Conservation (phyloP, 2,888 invertebrate genomes). For the Gari tellinella region DNA sequence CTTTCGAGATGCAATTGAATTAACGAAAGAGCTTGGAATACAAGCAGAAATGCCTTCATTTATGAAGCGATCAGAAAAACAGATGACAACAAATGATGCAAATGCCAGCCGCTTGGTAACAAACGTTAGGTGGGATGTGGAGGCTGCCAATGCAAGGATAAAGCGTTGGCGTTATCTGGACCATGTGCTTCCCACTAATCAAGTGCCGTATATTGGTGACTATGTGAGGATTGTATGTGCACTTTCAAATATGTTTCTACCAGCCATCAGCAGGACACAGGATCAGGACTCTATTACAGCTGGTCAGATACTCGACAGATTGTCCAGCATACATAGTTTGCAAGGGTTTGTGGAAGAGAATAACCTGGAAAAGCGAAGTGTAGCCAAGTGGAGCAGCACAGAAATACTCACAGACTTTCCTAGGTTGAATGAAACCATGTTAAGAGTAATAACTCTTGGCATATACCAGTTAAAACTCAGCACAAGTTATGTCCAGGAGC, state of each 20-base stretch:
- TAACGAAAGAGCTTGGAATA: too few relatives aligned
- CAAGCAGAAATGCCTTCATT: too few relatives aligned
- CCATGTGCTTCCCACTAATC: slow-evolving; percentile 35
- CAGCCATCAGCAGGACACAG: neutral
- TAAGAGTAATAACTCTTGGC: too few relatives aligned
- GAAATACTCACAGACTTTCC: slow-evolving; percentile 31
- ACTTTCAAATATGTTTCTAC: slow-evolving; percentile 28
- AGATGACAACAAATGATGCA: too few relatives aligned
- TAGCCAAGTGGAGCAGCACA: neutral
- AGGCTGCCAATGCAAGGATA: slow-evolving; percentile 45
- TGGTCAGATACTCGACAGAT: slow-evolving; percentile 5
- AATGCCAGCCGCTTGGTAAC: too few relatives aligned
- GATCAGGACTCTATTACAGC: slow-evolving; percentile 8
- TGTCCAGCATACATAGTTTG: neutral
- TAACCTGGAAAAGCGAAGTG: slow-evolving; percentile 9
- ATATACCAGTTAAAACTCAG: slow-evolving; percentile 46
- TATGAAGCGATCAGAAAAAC: too few relatives aligned
- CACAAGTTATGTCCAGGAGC: slow-evolving; percentile 37
- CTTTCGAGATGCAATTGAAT: too few relatives aligned
- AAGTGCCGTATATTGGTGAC: slow-evolving; percentile 48
- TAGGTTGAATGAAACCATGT: slow-evolving; percentile 18
- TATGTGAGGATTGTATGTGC: slow-evolving; percentile 48
- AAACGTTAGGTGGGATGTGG: slow-evolving; percentile 49
- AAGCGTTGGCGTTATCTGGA: slow-evolving; percentile 41
- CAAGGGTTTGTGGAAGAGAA: slow-evolving; percentile 23